Base-by-base conservation (phyloP, 2,113 vertebrate genomes). In the Dryoscopus gambensis region DNA sequence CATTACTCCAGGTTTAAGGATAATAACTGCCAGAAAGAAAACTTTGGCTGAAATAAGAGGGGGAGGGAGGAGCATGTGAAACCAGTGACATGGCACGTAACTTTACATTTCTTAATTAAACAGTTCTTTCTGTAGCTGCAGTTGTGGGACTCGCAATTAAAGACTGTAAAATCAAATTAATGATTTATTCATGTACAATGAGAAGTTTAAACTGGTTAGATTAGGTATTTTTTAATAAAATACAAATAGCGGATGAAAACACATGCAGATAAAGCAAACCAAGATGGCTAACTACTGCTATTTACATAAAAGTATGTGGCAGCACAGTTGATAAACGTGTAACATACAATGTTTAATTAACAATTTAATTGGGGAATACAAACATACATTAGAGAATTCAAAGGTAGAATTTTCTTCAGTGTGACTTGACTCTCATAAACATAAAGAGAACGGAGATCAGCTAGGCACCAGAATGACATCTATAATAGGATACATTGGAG, bases 151-250 rank as follows among this genome's bases (percentile, higher is more conserved):
- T 86, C 18, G 10, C 40, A 55, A 73, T 46, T 68, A 64, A 87
- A 69, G 42, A 71, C 22, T 62, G 22, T 37, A 84, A 76, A 93
- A 67, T 3, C 19, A 46, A 0, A 0, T 31, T 77, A 69, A 85
- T 85, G 33, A 74, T 74, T 90, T 92, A 74, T 77, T 74, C 18
- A 86, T 90, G 33, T 6, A 15, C 59, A 77, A 74, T 55, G 27
- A 90, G n/a, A 64, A 68, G 65, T 53, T 69, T 80, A 30, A 90
- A 92, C 10, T 77, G 10, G 14, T 60, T 87, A 69, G 17, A 84
- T 81, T 62, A 89, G 70, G 5, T 50, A 50, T 57, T 74, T 74
- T 92, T 87, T 59, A 87, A 78, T 81, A 86, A 88, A 80, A 88
- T 92, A 83, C 28, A 83, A 80, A 62, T 63, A 81, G 10, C 75